Percentiles rank a stretch among this genome's conserved stretches.
These are phyloP conservation scores for Gnatocerus cornutus DNA, from an alignment of 2,888 invertebrate species.

Conservation along the genomic window DNA sequence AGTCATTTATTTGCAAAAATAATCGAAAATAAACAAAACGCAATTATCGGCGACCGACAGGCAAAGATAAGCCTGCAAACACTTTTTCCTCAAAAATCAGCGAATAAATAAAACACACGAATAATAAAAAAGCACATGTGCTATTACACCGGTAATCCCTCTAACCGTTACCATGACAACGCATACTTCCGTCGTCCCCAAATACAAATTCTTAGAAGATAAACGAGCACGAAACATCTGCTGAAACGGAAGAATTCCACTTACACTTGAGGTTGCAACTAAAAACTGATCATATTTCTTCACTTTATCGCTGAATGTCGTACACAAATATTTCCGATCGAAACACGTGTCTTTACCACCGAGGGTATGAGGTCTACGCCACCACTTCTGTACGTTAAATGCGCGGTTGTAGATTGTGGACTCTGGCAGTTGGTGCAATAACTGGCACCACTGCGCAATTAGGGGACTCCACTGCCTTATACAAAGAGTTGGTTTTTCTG, in stretches of 20 bases:
- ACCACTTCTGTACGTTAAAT: constrained; percentile 16
- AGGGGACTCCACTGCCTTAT: background rate
- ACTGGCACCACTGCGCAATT: constrained; percentile 17
- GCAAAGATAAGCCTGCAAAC: no score
- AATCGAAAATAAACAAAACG: no score
- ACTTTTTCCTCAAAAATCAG: no score
- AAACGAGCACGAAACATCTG: no score
- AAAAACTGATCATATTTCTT: constrained; percentile 4
- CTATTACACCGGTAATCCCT: no score
- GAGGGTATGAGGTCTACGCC: constrained; percentile 13
- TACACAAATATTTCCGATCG: constrained; percentile 3
- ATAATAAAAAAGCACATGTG: no score
- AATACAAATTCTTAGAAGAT: background rate
- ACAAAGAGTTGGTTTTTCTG: background rate
- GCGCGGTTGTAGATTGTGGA: constrained; percentile 20
- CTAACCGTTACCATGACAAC: no score
- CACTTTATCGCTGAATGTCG: background rate
- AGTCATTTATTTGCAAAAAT: no score
- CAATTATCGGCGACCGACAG: no score
- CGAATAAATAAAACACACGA: no score
- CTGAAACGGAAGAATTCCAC: background rate
- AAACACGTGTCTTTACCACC: constrained; percentile 20
- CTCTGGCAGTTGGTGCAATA: background rate
- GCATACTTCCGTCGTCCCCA: background rate
- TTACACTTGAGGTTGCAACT: background rate